Base-by-base conservation (phyloP, 2,888 invertebrate genomes). In the Microchrysa polita region DNA sequence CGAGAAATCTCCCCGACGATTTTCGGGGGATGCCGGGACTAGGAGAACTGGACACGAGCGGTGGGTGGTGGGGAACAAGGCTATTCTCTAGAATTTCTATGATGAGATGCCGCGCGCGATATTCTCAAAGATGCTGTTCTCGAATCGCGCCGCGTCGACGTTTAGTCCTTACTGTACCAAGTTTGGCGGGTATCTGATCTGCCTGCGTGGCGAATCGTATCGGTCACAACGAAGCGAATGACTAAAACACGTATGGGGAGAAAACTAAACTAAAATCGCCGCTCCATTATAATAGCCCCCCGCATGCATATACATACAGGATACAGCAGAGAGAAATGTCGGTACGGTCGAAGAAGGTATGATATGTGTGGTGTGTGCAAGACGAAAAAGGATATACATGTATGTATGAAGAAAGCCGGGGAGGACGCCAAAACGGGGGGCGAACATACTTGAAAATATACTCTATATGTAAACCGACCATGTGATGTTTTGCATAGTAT, bases 181-280 rank as follows among this genome's bases (percentile, higher is more conserved):
- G 77, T 77, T 77, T 77, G 77, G 77, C 77, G 77, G 76, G 76
- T 75, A 76, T 77, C 77, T 77, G 77, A 76, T 40, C n/a, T n/a
- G n/a, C n/a, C n/a, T n/a, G n/a, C n/a, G n/a, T n/a, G n/a, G n/a
- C n/a, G n/a, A n/a, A n/a, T n/a, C n/a, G 34, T 48, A 60, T 74
- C 67, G 65, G n/a, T 42, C 55, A 69, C 57, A 34, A 48, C 65
- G 65, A 22, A 65, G 65, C 65, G 65, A n/a, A n/a, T n/a, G 65
- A 48, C 65, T 48, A 65, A 65, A n/a, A n/a, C n/a, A n/a, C n/a
- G n/a, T n/a, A 65, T 65, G 65, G 65, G 48, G 65, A 69, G 76
- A 71, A 76, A 74, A 76, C 74, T 73, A 74, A 76, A 76, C 74
- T 73, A 74, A 76, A 76, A 65, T 74, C 72, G 69, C 73, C 73